phyloP scores from a whole-genome alignment of 1,140 invertebrate species.

The Neodiprion lecontei region DNA sequence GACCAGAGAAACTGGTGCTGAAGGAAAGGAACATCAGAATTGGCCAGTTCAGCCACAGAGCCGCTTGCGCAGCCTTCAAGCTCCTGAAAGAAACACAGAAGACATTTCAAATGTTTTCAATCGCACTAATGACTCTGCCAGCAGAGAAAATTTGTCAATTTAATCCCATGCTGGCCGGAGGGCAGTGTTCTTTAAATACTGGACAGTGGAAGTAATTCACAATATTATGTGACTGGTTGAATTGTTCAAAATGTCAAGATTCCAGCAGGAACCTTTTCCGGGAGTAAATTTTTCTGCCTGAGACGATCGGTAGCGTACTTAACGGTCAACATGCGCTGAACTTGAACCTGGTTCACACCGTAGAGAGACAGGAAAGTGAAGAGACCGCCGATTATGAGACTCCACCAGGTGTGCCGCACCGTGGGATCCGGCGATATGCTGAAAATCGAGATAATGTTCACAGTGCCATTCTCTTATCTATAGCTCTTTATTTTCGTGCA shows the following conservation, averaged over 20 bases:
- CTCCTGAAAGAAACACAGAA: conserved; percentile 43
- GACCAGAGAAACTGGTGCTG: conserved; percentile 76
- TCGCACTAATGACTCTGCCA: not conserved
- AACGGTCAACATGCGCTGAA: conserved; percentile 85
- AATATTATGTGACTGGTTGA: not conserved
- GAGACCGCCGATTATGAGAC: conserved; percentile 75
- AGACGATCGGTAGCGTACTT: conserved; percentile 52
- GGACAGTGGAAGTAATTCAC: not conserved
- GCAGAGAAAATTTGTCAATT: no score
- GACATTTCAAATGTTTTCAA: conserved; percentile 19
- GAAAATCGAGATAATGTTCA: conserved; percentile 26
- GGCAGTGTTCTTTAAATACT: no score
- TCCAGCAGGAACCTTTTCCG: not conserved
- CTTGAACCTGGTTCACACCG: conserved; percentile 85
- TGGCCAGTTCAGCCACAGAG: conserved; percentile 75
- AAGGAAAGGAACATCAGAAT: conserved; percentile 73
- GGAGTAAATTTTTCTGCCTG: no score
- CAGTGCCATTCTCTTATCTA: not conserved
- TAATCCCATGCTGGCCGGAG: no score
- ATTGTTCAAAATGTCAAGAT: not conserved
- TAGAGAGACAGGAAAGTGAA: conserved; percentile 81
- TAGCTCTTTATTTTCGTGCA: conserved; percentile 8
- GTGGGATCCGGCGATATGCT: conserved; percentile 74
- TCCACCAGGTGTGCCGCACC: conserved; percentile 77
- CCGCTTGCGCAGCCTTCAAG: conserved; percentile 68